phyloP scores from a whole-genome alignment of 2,797 vertebrate genomes.

The Chloroceryle inda region DNA sequence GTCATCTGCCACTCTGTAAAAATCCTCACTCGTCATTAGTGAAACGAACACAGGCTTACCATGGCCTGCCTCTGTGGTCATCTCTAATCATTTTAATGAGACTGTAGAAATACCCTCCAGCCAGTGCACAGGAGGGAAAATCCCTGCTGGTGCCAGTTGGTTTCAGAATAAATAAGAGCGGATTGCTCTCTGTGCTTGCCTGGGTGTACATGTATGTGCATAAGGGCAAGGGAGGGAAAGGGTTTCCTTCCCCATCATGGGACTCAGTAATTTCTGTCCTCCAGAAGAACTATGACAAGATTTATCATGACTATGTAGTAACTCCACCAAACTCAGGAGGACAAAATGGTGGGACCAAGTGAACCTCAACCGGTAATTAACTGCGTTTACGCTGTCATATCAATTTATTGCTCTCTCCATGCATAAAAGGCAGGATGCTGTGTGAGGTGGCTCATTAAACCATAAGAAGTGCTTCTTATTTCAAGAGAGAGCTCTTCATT shows the following conservation, averaged over 20 bases:
- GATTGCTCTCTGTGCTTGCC: not conserved
- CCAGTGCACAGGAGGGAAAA: constrained; percentile 29
- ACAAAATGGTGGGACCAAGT: not conserved
- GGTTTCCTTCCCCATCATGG: not conserved
- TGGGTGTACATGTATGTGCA: not conserved
- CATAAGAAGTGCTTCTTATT: not conserved
- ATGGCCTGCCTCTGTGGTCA: constrained; percentile 67
- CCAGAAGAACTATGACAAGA: not conserved
- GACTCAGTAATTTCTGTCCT: not conserved
- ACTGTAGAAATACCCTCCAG: constrained; percentile 56
- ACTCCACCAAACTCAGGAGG: not conserved
- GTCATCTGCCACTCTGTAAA: constrained; percentile 71
- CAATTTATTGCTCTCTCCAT: not conserved
- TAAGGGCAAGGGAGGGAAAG: not conserved
- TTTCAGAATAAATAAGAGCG: constrained; percentile 29
- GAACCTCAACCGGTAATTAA: not conserved
- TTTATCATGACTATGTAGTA: not conserved
- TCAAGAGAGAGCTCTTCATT: not conserved
- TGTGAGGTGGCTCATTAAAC: not conserved
- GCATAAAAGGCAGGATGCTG: not conserved
- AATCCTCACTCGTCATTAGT: constrained; percentile 58
- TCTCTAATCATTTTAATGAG: constrained; percentile 79
- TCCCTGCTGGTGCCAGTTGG: constrained; percentile 4
- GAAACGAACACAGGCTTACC: not conserved
- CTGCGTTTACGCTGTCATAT: not conserved